Conservation (phyloP, 2,113 vertebrate species). For the Callaeas wilsoni region DNA sequence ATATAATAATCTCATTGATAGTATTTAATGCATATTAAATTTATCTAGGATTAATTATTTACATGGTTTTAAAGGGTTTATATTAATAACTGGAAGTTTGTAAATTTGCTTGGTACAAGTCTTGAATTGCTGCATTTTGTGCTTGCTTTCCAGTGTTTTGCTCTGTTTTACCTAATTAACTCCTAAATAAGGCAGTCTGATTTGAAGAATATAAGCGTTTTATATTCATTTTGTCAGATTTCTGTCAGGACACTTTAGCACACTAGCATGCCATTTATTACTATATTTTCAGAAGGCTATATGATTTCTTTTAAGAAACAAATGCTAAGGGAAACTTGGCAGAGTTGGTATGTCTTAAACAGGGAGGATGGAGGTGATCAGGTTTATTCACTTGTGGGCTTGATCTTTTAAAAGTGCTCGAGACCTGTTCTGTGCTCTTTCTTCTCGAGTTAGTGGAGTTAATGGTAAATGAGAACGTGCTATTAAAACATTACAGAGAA, state of each 20-base stretch:
- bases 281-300: background rate
- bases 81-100: background rate
- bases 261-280: slow-evolving; percentile 12
- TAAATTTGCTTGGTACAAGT: background rate
- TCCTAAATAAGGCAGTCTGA: slow-evolving; percentile 6
- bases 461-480: background rate
- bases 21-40: background rate
- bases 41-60: background rate
- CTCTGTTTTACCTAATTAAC: slow-evolving; percentile 20
- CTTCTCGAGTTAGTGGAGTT: background rate
- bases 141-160: background rate
- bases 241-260: background rate
- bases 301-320: background rate
- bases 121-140: background rate
- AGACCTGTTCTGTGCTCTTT: background rate
- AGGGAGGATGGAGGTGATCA: background rate
- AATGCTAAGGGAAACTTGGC: background rate
- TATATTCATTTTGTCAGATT: slow-evolving; percentile 32
- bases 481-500: background rate
- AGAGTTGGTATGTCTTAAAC: background rate
- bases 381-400: background rate
- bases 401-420: background rate
- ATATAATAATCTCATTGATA: background rate
- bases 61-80: background rate
- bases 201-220: slow-evolving; percentile 16